These are phyloP conservation scores for Xiphophorus hellerii DNA, from an alignment of 2,113 vertebrate genomes.

Conservation along the genomic window DNA sequence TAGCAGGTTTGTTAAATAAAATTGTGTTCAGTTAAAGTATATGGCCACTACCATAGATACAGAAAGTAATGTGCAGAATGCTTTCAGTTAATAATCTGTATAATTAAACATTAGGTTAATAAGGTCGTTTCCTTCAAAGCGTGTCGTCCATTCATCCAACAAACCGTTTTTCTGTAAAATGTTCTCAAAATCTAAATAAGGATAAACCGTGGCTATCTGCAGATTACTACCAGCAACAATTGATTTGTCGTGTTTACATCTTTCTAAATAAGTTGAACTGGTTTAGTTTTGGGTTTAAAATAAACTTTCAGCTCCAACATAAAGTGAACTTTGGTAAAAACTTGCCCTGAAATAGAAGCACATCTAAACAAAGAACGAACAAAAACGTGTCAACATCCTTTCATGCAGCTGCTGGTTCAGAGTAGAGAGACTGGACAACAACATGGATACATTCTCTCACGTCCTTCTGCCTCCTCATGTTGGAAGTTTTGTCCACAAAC, in stretches of 20 bases:
- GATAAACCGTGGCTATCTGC: not conserved
- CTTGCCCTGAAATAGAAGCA: not conserved
- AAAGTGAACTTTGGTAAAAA: constrained; percentile 7
- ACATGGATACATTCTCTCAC: constrained; percentile 30
- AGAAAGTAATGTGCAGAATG: not conserved
- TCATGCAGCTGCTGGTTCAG: constrained; percentile 54
- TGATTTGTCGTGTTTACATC: not conserved
- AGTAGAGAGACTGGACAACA: constrained; percentile 33
- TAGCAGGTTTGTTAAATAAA: not conserved
- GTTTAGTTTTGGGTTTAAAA: not conserved
- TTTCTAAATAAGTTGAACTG: not conserved
- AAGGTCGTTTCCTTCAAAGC: not conserved
- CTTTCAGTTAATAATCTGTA: not conserved
- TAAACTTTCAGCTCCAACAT: not conserved
- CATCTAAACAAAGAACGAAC: not conserved
- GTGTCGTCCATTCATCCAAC: not conserved
- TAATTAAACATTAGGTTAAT: not conserved
- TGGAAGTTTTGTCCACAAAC: constrained; percentile 39
- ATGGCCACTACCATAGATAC: not conserved
- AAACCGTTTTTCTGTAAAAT: not conserved
- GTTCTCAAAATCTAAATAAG: not conserved
- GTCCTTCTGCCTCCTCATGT: not conserved
- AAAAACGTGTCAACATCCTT: not conserved
- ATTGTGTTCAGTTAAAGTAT: not conserved
- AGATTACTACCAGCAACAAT: not conserved